Conservation (phyloP, 2,888 invertebrate species). For the Sepiola atlantica region DNA sequence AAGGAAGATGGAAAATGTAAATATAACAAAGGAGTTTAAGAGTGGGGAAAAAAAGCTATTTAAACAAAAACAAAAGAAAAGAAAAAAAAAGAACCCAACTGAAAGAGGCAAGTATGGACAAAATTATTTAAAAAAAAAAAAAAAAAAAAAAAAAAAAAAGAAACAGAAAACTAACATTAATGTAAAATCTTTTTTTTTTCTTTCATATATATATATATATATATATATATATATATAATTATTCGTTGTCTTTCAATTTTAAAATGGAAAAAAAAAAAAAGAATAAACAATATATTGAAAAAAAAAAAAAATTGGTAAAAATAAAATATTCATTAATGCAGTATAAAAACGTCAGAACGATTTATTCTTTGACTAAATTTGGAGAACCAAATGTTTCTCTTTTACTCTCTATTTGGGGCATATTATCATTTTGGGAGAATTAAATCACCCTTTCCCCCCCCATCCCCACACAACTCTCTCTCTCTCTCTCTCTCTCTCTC, state of each 20-base stretch:
- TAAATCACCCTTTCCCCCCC: no score
- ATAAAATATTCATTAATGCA: background rate
- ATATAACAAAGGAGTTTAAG: no score
- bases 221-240: slow-evolving; percentile 7
- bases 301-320: background rate
- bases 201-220: background rate
- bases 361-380: no score
- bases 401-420: no score
- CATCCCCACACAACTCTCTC: no score
- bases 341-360: no score
- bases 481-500: no score
- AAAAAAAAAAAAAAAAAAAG: background rate
- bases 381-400: no score
- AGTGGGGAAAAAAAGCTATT: background rate
- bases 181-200: background rate
- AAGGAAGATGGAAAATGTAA: no score
- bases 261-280: background rate
- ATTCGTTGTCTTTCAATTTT: background rate
- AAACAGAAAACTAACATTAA: background rate
- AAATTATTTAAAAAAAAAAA: background rate
- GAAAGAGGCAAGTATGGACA: slow-evolving; percentile 12
- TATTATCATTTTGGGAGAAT: no score
- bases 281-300: background rate
- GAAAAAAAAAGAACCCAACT: background rate
- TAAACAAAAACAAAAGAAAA: background rate